Evolutionary conservation across 2,797 vertebrate genomes (phyloP), one percentile per base, ranked within the genome.

Genomic region (Microctenopoma lineatum): DNA sequence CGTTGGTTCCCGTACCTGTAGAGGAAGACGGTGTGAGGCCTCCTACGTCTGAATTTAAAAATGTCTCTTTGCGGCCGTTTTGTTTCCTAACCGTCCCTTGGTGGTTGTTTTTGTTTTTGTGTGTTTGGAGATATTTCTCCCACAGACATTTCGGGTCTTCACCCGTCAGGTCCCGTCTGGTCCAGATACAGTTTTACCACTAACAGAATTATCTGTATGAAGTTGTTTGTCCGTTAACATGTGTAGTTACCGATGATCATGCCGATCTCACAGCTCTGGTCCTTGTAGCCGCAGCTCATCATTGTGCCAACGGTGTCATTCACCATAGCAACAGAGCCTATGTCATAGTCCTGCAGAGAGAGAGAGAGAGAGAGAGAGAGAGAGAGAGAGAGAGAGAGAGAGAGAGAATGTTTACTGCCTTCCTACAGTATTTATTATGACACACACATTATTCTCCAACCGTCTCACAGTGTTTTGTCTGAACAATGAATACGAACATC

Each of bases 281-380:
- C 72, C 1, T 1, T 60, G 3, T 50, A 90, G 46, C 90, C 90
- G 0, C 95, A 95, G 71, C 93, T 93, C 96, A 97, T 95, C 95
- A 97, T 95, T 5, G 94, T 94, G 44, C 94, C 96, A 72, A 96
- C 95, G 0, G 95, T 94, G 79, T 96, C 93, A 0, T 96, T 96
- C 83, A 96, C 90, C 87, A 96, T 90, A 21, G 95, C 96, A 66
- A 96, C 77, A 0, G 95, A 90, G 0, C 94, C 75, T 0, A 97
- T 93, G 0, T 73, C 60, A 70, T 79, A 87, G 66, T 88, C 81
- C 96, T 96, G 72, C 16, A 70, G 57, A 57, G 11, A 80, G 25
- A 52, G 26, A 66, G 53, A 60, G 3, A 62, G 12, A 47, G 15
- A 21, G 21, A 21, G 21, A 21, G 21, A 21, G 21, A 21, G 26